Evolutionary conservation across 2,888 invertebrate genomes (phyloP).

Genomic region (Eustalomyia histrio): DNA sequence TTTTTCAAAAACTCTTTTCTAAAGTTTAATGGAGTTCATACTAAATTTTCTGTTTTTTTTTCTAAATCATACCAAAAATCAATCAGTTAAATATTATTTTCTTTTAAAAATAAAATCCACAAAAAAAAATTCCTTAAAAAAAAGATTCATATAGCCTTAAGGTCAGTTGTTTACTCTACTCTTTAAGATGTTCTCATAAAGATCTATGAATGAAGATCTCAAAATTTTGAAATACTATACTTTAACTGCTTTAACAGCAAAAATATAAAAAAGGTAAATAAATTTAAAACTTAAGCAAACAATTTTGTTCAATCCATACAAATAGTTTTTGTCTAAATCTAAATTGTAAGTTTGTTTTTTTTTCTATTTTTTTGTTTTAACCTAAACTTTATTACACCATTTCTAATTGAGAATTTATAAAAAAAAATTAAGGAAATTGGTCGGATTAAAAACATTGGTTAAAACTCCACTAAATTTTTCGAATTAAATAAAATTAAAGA

Average conservation of each 20-base stretch:
- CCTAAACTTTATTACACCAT: conserved; percentile 31
- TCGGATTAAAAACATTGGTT: no score
- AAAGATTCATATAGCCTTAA: conserved; percentile 47
- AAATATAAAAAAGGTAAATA: neutral
- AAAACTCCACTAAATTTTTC: no score
- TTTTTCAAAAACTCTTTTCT: conserved; percentile 15
- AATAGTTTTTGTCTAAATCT: conserved; percentile 53
- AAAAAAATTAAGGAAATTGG: no score
- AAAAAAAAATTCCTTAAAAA: conserved; percentile 27
- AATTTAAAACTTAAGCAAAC: conserved; percentile 41
- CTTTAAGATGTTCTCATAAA: conserved; percentile 77
- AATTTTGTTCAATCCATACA: conserved; percentile 51
- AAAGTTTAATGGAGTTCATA: conserved; percentile 76
- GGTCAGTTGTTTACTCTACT: conserved; percentile 67
- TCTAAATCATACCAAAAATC: conserved; percentile 64
- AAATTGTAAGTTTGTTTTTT: conserved; percentile 63
- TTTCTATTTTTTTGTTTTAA: conserved; percentile 48
- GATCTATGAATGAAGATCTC: conserved; percentile 78
- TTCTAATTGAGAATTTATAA: neutral
- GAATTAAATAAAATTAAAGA: no score
- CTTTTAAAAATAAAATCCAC: neutral
- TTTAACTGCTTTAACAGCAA: conserved; percentile 30
- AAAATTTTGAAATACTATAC: conserved; percentile 67
- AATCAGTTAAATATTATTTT: conserved; percentile 62
- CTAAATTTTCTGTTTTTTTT: conserved; percentile 25